phyloP scores from a whole-genome alignment of 2,113 vertebrate genomes.

The Perca fluviatilis region DNA sequence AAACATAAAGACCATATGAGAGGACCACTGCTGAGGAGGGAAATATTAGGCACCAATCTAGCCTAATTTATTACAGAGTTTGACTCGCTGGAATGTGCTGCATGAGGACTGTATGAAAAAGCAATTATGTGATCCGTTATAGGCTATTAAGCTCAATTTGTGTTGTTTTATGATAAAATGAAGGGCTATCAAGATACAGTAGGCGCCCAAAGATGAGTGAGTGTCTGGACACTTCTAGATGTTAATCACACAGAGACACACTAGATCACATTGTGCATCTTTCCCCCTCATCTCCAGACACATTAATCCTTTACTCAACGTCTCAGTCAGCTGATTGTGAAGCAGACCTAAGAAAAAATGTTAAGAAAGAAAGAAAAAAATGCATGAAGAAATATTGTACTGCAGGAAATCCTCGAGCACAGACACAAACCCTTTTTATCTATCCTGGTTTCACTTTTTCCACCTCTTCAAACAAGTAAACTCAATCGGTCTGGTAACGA shows the following conservation, averaged over 20 bases:
- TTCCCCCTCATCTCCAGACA: constrained; percentile 38
- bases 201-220: constrained; percentile 52
- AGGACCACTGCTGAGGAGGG: constrained; percentile 36
- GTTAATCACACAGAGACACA: constrained; percentile 33
- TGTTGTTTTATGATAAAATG: constrained; percentile 67
- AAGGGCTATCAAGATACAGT: constrained; percentile 70
- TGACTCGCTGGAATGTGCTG: constrained; percentile 74
- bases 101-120: constrained; percentile 50
- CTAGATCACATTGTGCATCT: constrained; percentile 21
- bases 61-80: constrained; percentile 73
- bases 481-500: not conserved
- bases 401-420: not conserved
- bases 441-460: not conserved
- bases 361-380: not conserved
- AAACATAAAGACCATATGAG: constrained; percentile 45
- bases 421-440: not conserved
- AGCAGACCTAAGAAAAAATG: not conserved
- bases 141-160: constrained; percentile 72
- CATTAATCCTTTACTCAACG: constrained; percentile 22
- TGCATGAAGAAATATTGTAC: not conserved
- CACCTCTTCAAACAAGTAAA: not conserved
- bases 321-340: not conserved
- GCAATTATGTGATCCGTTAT: constrained; percentile 78
- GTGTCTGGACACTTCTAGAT: constrained; percentile 18
- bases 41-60: constrained; percentile 56